Evolutionary conservation across 2,113 vertebrate genomes (phyloP), one percentile per base, ranked within the genome.

Genomic region (Eublepharis macularius): DNA sequence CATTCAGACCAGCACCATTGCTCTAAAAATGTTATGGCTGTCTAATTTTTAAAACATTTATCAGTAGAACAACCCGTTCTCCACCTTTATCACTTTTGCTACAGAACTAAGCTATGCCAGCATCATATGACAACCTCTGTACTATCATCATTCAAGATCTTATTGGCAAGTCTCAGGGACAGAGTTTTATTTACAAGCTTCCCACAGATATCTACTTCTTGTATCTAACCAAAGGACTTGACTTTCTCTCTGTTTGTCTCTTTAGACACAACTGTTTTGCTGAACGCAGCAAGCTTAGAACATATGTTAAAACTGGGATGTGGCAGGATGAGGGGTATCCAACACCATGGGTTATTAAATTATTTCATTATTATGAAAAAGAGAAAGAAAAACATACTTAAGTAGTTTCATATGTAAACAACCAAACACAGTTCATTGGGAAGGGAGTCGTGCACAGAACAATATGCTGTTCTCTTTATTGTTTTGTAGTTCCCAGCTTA

Each of bases 401-500:
- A 93, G 88, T 85, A 90, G 87, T 88, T 93, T 86, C 83, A 90
- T 73, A 92, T 74, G 45, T 49, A 92, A 94, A 93, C 90, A 90
- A 92, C 86, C 72, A 70, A 4, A 13, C 0, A 0, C 75, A 29
- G 88, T 78, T 82, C 87, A 66, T 78, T 90, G 34, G 89, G 85
- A 88, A 89, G 66, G n/a, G 69, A 72, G 72, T 90, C 69, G 14
- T 14, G 41, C 88, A 94, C 65, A 83, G 87, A 81, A 87, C 80
- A 88, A 89, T 13, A 70, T 0, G 81, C 32, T 81, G 88, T 89
- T 94, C 88, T 89, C 91, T 89, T 87, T 94, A 76, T 93, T 91
- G 94, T 95, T 94, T 94, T 92, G 88, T 91, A 94, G 94, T 95
- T 96, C 94, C 92, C 94, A 95, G 93, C 93, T 94, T 93, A 94